These are phyloP conservation scores for Eulemur mongoz DNA, from an alignment of 2,797 vertebrate genomes.

Conservation along the genomic window DNA sequence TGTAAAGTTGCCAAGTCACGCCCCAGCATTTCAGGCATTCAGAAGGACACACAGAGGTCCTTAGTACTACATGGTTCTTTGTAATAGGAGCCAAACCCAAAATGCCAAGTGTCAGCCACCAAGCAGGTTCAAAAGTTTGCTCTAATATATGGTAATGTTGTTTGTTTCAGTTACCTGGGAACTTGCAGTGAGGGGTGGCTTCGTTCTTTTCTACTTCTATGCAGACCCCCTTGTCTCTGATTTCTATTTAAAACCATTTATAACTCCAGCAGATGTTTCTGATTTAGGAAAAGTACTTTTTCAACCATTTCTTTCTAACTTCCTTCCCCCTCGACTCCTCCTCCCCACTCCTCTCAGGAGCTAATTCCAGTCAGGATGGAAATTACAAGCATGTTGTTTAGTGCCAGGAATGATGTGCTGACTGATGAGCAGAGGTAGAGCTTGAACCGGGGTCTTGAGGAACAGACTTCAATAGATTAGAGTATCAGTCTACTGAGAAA, in stretches of 20 bases:
- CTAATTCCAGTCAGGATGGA: constrained; percentile 81
- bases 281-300: constrained; percentile 82
- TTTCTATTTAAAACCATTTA: constrained; percentile 82
- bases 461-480: constrained; percentile 78
- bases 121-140: constrained; percentile 68
- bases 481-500: constrained; percentile 78
- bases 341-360: constrained; percentile 68
- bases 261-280: constrained; percentile 84
- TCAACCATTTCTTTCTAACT: constrained; percentile 72
- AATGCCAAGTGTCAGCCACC: constrained; percentile 68
- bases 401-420: constrained; percentile 82
- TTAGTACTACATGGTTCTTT: constrained; percentile 36
- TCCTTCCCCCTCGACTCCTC: constrained; percentile 38
- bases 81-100: constrained; percentile 64
- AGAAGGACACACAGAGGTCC: constrained; percentile 38
- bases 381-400: constrained; percentile 81
- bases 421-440: constrained; percentile 82
- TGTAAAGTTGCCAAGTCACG: constrained; percentile 38
- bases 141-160: constrained; percentile 7
- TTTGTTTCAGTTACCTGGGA: constrained; percentile 75
- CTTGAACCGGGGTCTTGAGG: constrained; percentile 80
- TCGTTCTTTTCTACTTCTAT: constrained; percentile 73
- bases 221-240: constrained; percentile 71
- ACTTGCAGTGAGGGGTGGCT: constrained; percentile 59
- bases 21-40: not conserved